Evolutionary conservation across 2,888 invertebrate genomes (phyloP), one percentile per base, ranked within the genome.

Genomic region (Chirona hameri): DNA sequence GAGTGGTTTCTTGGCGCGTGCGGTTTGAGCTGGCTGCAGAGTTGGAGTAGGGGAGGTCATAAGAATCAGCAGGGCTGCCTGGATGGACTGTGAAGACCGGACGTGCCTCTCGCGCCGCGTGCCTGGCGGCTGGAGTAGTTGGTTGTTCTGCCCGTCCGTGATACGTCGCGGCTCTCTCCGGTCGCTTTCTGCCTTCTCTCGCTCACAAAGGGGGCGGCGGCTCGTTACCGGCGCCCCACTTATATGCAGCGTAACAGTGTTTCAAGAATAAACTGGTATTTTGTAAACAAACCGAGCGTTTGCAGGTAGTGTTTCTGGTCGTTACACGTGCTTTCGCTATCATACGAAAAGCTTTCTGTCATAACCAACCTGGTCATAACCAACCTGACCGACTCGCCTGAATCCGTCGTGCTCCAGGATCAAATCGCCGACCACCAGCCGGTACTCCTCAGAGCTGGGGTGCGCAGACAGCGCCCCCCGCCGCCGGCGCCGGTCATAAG

Each of bases 281-380:
- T 76, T 76, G 76, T 76, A 46, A 46, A 1, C 27, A 46, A 86
- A n/a, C n/a, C 12, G 52, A 52, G 52, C 18, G 52, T 52, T 52
- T 52, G 52, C 1, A 39, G 39, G 39, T 39, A 7, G 39, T 39
- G 7, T 39, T 39, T 39, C 39, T 39, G 39, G 2, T 39, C 39
- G 39, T 39, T 39, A 7, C 39, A 39, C 7, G 7, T 39, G 2
- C 7, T 39, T 5, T 39, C 39, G 39, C 4, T 39, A 7, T 39
- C 39, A 39, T 39, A 7, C 7, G 7, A 5, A 39, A 2, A 39
- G 7, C 39, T 39, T 39, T 39, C n/a, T n/a, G n/a, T n/a, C n/a
- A n/a, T n/a, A n/a, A n/a, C n/a, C n/a, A n/a, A n/a, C n/a, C n/a
- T n/a, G n/a, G n/a, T n/a, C n/a, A n/a, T n/a, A n/a, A n/a, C n/a